Evolutionary conservation across 2,113 vertebrate genomes (phyloP).

Genomic region (Clarias magur): DNA sequence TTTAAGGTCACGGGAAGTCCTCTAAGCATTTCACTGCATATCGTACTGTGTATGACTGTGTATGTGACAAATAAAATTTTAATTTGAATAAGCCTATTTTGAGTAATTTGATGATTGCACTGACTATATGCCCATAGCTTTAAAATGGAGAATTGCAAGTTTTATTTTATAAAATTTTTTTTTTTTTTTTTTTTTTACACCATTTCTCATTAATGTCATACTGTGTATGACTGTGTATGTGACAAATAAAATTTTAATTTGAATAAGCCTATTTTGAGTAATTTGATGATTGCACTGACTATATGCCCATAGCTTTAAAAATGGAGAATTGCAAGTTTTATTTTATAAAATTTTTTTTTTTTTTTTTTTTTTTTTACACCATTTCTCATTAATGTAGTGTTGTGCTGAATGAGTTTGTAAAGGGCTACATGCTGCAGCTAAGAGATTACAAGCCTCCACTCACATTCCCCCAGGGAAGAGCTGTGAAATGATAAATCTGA

Average conservation of each 20-base stretch:
- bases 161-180: too few relatives aligned
- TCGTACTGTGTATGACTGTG: too few relatives aligned
- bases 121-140: not conserved
- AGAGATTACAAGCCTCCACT: conserved; percentile 27
- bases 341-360: too few relatives aligned
- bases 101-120: not conserved
- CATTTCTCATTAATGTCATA: not conserved
- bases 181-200: not conserved
- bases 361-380: not conserved
- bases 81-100: not conserved
- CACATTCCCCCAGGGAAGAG: conserved; percentile 27
- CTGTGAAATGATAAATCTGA: conserved; percentile 60
- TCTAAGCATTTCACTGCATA: too few relatives aligned
- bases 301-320: not conserved
- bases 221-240: too few relatives aligned
- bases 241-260: too few relatives aligned
- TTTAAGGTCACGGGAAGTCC: too few relatives aligned
- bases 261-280: not conserved
- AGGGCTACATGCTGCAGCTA: not conserved
- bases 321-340: not conserved
- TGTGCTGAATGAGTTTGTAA: not conserved
- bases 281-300: not conserved
- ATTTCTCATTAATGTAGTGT: not conserved
- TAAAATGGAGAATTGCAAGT: not conserved
- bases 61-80: too few relatives aligned